Evolutionary conservation across 2,888 invertebrate genomes (phyloP).

Genomic region (Melipona bicolor): DNA sequence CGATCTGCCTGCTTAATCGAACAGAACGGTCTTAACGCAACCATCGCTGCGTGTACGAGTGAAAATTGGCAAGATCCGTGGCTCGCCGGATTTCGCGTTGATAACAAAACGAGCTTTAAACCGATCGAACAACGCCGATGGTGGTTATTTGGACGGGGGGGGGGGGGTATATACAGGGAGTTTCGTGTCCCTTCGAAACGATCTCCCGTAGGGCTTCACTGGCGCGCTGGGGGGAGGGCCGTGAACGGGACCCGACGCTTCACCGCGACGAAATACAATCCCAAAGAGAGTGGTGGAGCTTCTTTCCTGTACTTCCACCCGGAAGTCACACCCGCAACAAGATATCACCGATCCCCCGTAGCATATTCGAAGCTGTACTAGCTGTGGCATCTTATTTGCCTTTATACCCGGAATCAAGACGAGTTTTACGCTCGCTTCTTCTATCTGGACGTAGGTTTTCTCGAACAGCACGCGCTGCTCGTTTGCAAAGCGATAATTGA

Average conservation of each 20-base stretch:
- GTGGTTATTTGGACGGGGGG: slow-evolving; percentile 35
- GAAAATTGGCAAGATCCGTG: neutral
- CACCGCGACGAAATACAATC: slow-evolving; percentile 61
- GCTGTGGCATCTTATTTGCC: neutral
- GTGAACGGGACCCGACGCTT: slow-evolving; percentile 19
- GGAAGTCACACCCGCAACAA: slow-evolving; percentile 47
- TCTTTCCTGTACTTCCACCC: slow-evolving; percentile 58
- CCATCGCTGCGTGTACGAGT: neutral
- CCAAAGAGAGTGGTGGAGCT: slow-evolving; percentile 53
- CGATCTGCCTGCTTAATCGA: slow-evolving; percentile 8
- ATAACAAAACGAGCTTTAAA: slow-evolving; percentile 48
- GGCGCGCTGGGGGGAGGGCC: slow-evolving; percentile 8
- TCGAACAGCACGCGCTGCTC: neutral
- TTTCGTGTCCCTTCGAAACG: slow-evolving; percentile 44
- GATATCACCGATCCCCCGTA: slow-evolving; percentile 13
- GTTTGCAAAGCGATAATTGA: neutral
- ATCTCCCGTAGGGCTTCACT: slow-evolving; percentile 49
- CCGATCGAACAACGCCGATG: slow-evolving; percentile 54
- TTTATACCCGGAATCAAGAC: neutral
- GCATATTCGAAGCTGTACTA: neutral
- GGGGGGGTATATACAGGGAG: slow-evolving; percentile 38
- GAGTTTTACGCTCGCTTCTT: neutral
- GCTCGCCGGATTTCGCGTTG: neutral
- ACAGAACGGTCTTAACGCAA: slow-evolving; percentile 25
- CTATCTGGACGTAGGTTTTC: neutral